Evolutionary conservation across 2,888 invertebrate genomes (phyloP).

Genomic region (Troglohyphantes excavatus): DNA sequence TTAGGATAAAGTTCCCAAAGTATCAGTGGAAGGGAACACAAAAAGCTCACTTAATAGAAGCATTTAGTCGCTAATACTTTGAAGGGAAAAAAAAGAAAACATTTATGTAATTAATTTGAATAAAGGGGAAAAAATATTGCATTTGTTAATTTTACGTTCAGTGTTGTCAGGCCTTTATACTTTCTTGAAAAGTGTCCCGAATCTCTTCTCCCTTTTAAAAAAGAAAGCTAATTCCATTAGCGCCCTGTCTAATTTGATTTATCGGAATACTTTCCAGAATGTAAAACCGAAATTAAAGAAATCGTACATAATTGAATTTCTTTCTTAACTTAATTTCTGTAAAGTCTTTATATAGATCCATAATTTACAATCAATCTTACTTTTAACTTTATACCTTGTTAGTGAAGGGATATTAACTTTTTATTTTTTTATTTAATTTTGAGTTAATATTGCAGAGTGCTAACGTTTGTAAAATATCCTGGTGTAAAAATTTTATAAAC

Average conservation of each 20-base stretch:
- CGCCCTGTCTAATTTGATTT: constrained; percentile 35
- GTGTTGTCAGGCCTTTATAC: constrained; percentile 15
- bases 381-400: too few relatives aligned
- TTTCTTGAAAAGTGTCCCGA: neutral
- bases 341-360: too few relatives aligned
- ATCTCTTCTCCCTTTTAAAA: neutral
- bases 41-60: constrained; percentile 20
- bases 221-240: constrained; percentile 33
- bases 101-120: constrained; percentile 16
- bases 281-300: neutral
- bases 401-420: too few relatives aligned
- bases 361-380: too few relatives aligned
- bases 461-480: too few relatives aligned
- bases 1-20: too few relatives aligned
- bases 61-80: constrained; percentile 11
- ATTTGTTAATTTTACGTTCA: constrained; percentile 46
- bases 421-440: too few relatives aligned
- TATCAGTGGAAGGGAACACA: too few relatives aligned
- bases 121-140: constrained; percentile 16
- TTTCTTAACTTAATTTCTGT: too few relatives aligned
- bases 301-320: too few relatives aligned
- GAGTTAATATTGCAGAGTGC: too few relatives aligned
- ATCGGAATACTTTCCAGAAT: constrained; percentile 8
- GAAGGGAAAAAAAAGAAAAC: constrained; percentile 3
- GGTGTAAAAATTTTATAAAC: too few relatives aligned